Base-by-base conservation (phyloP, 1,140 invertebrate genomes). In the Pseudomyrmex gracilis region DNA sequence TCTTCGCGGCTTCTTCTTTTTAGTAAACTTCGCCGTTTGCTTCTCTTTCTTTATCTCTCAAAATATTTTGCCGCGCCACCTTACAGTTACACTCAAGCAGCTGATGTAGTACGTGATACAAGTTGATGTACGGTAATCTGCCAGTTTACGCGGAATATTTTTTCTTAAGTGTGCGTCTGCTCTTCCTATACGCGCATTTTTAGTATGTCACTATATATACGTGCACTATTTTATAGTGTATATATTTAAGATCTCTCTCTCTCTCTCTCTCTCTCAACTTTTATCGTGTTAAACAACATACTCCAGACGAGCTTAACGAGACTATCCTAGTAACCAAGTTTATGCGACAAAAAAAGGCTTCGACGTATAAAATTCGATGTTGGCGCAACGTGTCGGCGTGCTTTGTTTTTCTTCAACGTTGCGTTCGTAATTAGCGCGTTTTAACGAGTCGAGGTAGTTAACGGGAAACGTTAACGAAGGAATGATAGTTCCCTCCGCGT, bases 371-470 rank as follows among this genome's bases (percentile, higher is more conserved):
- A 71, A 70, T 71, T 80, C 53, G 43, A 70, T 20, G 66, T 47
- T 20, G 22, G 20, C 53, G 20, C 34, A 80, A 80, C 57, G 70
- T 10, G 22, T 53, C 8, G 12, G 55, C 34, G 7, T 34, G 5
- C 15, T 15, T 63, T 60, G n/a, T 51, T 49, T 61, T 34, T 8
- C 10, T 73, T 43, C 58, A 82, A 60, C 70, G 24, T 80, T 22
- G 76, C 66, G 17, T 66, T 80, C 34, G 76, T 78, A 70, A 78
- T 78, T 78, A 78, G 57, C 67, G 55, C 67, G 24, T 63, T 74
- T 74, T 63, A 73, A 82, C 78, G 78, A 73, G 58, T 61, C 49
- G 47, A 74, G 57, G 24, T 63, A 73, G 57, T 82, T 82, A 74
- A 43, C 47, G 70, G 49, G 49, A 45, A 45, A 74, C 71, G 70